Percentiles rank a stretch among this genome's conserved stretches.
Conservation (phyloP, 2,888 invertebrate genomes). For the Hyposoter dolosus region DNA sequence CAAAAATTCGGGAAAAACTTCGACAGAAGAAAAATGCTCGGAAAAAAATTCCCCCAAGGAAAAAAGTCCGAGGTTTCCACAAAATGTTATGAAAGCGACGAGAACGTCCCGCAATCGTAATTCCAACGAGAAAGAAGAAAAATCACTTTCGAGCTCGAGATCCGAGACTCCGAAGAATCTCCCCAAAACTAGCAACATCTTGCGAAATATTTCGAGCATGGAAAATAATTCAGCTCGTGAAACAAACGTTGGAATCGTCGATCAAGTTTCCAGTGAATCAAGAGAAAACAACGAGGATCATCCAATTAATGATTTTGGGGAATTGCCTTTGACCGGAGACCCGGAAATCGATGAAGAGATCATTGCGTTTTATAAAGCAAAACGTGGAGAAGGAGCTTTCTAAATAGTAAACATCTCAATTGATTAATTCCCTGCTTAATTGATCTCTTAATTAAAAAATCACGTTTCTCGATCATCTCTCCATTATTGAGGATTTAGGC, state of each 20-base stretch:
- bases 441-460: not conserved
- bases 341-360: constrained; percentile 86
- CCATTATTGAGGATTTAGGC: not conserved
- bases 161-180: constrained; percentile 1
- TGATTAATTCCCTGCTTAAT: not conserved
- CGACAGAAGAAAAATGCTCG: not conserved
- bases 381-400: constrained; percentile 73
- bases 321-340: constrained; percentile 85
- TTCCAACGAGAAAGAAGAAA: constrained; percentile 14
- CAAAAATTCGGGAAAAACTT: not conserved
- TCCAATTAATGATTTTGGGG: constrained; percentile 75
- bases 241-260: not conserved
- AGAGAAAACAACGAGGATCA: not conserved
- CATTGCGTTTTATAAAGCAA: constrained; percentile 83
- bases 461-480: not conserved
- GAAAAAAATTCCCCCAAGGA: constrained; percentile 15
- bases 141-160: not conserved
- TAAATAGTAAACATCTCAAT: constrained; percentile 44
- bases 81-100: constrained; percentile 42
- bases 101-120: constrained; percentile 14
- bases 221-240: constrained; percentile 28
- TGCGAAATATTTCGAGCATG: constrained; percentile 29
- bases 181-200: constrained; percentile 40
- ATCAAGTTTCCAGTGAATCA: not conserved
- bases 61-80: constrained; percentile 24